Base-by-base conservation (phyloP, 1,140 invertebrate species). In the Drusus annulatus region DNA sequence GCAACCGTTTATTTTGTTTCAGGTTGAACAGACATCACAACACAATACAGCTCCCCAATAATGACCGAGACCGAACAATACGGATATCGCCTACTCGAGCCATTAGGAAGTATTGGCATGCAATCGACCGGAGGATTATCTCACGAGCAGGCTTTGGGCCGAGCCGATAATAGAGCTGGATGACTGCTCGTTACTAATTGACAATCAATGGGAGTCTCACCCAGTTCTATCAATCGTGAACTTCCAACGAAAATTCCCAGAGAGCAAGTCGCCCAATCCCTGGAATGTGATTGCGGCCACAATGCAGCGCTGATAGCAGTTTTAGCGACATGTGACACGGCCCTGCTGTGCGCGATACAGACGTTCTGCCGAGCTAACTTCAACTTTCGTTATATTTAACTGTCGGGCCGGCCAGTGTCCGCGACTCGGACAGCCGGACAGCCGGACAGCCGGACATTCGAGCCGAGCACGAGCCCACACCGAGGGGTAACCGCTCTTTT, bases 71-170 rank as follows among this genome's bases (percentile, higher is more conserved):
- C 17, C 28, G 6, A 65, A 65, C 25, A 65, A 65, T 16, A 65
- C 63, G 15, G 28, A 65, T 65, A 65, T 31, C 63, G 23, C 10
- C 56, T 2, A 21, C 56, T 1, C 6, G 15, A 10, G 28, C 28
- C 63, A 36, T n/a, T 65, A 65, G 23, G 25, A 36, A 65, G 63
- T 65, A 65, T 65, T 31, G 63, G 45, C 28, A 65, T 65, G 63
- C 63, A 31, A 31, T 36, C 63, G 17, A n/a, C 25, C 28, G 62
- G 36, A 25, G n/a, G 21, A 10, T 31, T 16, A n/a, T 19, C 16
- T 19, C 58, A 25, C 17, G 25, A 28, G 19, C 60, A 16, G 60
- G 13, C 25, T 25, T 16, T 1, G 28, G 28, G 16, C 63, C n/a
- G 15, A 65, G 13, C 8, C 63, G 63, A 65, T n/a, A 45, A 65